Evolutionary conservation across 2,888 invertebrate species (phyloP).

Genomic region (Netelia fuscicornis): DNA sequence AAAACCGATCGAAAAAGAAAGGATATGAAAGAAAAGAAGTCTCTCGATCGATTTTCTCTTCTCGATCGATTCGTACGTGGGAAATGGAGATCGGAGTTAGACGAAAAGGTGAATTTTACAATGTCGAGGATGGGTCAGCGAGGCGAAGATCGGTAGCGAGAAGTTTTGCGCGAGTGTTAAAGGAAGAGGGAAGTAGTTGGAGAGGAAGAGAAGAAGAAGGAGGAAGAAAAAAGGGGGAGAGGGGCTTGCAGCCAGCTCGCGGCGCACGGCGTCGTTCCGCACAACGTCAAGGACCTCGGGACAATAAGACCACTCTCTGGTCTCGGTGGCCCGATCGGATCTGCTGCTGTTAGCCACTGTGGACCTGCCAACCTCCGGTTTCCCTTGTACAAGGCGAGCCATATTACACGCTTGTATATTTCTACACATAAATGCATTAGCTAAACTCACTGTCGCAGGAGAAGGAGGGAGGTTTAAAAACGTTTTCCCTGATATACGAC

Average conservation of each 20-base stretch:
- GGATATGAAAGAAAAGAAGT: background rate
- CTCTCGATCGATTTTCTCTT: conserved; percentile 50
- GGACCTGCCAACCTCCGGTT: conserved; percentile 73
- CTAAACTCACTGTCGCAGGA: too few species aligned
- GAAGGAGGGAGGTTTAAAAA: background rate
- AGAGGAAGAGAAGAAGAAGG: conserved; percentile 24
- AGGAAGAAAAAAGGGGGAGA: conserved; percentile 35
- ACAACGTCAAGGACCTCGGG: conserved; percentile 75
- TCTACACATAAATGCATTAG: conserved; percentile 15
- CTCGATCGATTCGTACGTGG: conserved; percentile 48
- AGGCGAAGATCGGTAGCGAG: conserved; percentile 12
- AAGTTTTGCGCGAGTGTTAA: conserved; percentile 14
- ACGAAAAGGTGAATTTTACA: conserved; percentile 22
- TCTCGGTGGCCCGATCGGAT: conserved; percentile 74
- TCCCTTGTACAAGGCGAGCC: conserved; percentile 51
- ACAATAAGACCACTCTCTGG: conserved; percentile 76
- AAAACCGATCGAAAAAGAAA: background rate
- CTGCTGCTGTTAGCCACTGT: conserved; percentile 71
- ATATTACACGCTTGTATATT: conserved; percentile 28
- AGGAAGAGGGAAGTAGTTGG: conserved; percentile 11
- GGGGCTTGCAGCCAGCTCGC: conserved; percentile 45
- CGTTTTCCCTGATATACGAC: conserved; percentile 55
- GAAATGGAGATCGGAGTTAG: background rate
- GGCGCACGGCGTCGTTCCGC: conserved; percentile 60
- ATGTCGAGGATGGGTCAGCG: conserved; percentile 46